Evolutionary conservation across 1,140 invertebrate genomes (phyloP), one percentile per base, ranked within the genome.

Genomic region (Nixonia krombeini): DNA sequence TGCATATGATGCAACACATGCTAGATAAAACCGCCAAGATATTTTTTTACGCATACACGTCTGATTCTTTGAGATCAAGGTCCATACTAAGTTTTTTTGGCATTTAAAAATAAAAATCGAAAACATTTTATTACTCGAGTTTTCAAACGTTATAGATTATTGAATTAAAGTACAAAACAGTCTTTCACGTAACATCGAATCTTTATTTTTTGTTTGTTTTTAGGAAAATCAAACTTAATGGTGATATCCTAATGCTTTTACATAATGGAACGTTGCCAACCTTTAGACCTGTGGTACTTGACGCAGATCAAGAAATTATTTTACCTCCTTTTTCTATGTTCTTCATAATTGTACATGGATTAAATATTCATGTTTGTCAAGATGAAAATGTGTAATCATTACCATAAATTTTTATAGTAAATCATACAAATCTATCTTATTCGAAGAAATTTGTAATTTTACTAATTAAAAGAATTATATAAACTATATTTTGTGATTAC

Each of bases 301-400:
- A 79, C 51, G 76, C 79, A 65, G 72, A 79, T 8, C 74, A 84
- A 21, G 73, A 78, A 45, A 82, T 89, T 56, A 67, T 80, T 15
- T 79, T 91, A 76, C 87, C 88, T 10, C 83, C 87, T 13, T 88
- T 87, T 62, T 90, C 90, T 1, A 85, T 90, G 69, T 85, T 84
- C 23, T 91, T 91, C 78, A 87, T 89, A 83, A 80, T 90, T 1
- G 71, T 89, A 40, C 86, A 87, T 29, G 75, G 63, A 13, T 29
- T 70, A 2, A 25, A 75, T 21, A 57, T 78, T 29, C n/a, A n/a
- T n/a, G n/a, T n/a, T n/a, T n/a, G n/a, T n/a, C n/a, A n/a, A n/a
- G n/a, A n/a, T n/a, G n/a, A n/a, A n/a, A n/a, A n/a, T n/a, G n/a
- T n/a, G n/a, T n/a, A n/a, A n/a, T n/a, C n/a, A n/a, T n/a, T n/a